Evolutionary conservation across 2,113 vertebrate genomes (phyloP), one percentile per base, ranked within the genome.

Genomic region (mouse (Mus musculus)): DNA sequence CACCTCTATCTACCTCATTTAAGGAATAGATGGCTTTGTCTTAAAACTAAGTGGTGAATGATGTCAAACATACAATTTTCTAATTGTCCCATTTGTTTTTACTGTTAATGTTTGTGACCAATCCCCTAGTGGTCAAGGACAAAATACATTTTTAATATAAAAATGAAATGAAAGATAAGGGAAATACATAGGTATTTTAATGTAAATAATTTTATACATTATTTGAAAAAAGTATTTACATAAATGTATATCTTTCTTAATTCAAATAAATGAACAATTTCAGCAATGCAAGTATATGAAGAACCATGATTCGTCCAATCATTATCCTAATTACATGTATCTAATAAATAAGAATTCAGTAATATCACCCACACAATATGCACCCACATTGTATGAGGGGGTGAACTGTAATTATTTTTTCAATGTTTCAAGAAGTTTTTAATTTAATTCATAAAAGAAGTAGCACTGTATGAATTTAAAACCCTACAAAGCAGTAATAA

Each of bases 211-310:
- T 96, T 75, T 42, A 85, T 14, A 85, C 91, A 89, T 82, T 76
- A 95, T 75, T 10, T 69, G 28, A 26, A 87, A 39, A 91, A 93
- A 96, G 28, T 91, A 13, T 91, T 94, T 95, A 94, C 82, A n/a
- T 94, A n/a, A 92, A 92, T 84, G 14, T 78, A 81, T 28, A 69
- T 92, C 17, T 96, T 72, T 91, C 24, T 36, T 92, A 93, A 39
- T 91, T 24, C 39, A 87, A 91, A 76, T 89, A 96, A 97, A 65
- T 88, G 19, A 91, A 61, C 11, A 95, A 28, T 2, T 91, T 85
- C 78, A 88, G 26, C 61, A 94, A 82, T 42, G 26, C 5, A 94
- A 94, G 63, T 91, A 9, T 77, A 63, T 91, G 54, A 85, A 76
- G 59, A 69, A 80, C 26, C 39, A 16, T 59, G 42, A 36, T 92